Evolutionary conservation across 2,113 vertebrate species (phyloP).

Genomic region (Pygathrix nemaeus): DNA sequence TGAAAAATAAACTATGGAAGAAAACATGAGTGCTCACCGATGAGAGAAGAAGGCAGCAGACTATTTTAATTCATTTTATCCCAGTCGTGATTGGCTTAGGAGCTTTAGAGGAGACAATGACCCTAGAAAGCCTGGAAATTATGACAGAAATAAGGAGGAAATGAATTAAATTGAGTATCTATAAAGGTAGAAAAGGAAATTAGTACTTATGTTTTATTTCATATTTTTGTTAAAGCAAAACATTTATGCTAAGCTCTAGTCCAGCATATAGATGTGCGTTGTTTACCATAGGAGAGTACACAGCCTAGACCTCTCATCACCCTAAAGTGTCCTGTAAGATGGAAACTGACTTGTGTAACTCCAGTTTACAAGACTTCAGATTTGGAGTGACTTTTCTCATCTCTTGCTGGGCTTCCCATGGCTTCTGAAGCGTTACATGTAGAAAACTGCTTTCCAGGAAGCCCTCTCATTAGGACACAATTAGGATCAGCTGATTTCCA

Average conservation of each 20-base stretch:
- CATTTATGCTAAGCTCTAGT: not conserved
- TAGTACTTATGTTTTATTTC: not conserved
- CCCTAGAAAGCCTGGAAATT: not conserved
- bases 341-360: not conserved
- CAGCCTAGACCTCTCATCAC: not conserved
- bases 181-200: not conserved
- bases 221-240: not conserved
- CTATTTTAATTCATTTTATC: not conserved
- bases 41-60: not conserved
- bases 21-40: not conserved
- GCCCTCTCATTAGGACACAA: not conserved
- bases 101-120: not conserved
- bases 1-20: not conserved
- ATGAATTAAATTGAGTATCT: not conserved
- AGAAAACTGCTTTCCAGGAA: not conserved
- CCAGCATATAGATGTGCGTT: not conserved
- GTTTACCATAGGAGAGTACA: not conserved
- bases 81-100: not conserved
- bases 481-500: conserved; percentile 15
- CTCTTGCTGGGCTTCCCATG: not conserved
- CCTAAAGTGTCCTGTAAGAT: not conserved
- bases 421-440: not conserved
- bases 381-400: not conserved
- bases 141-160: not conserved
- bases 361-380: not conserved